These are phyloP conservation scores for Ooceraea biroi DNA, from an alignment of 1,140 invertebrate genomes.

Conservation along the genomic window DNA sequence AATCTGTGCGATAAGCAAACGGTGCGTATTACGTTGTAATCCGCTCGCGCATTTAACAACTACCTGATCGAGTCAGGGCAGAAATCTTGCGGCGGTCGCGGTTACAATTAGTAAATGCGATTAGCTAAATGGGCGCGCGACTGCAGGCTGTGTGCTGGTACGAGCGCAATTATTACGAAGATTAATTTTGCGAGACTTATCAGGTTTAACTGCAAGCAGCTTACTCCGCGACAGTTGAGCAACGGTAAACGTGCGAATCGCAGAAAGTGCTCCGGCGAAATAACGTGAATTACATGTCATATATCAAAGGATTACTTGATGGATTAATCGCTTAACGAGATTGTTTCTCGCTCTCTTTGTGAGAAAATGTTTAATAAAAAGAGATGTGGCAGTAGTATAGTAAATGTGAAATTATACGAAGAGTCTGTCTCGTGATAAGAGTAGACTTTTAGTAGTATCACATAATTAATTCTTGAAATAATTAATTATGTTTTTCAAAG, in stretches of 20 bases:
- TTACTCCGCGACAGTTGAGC: constrained; percentile 32
- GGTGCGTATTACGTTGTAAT: constrained; percentile 49
- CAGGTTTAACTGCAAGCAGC: constrained; percentile 61
- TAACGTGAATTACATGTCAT: constrained; percentile 52
- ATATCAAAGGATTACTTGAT: constrained; percentile 37
- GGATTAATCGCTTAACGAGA: constrained; percentile 52
- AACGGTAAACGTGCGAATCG: constrained; percentile 47
- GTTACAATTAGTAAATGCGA: constrained; percentile 70
- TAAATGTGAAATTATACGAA: neutral
- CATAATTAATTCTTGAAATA: constrained; percentile 9
- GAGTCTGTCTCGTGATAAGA: no score
- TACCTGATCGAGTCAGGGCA: constrained; percentile 57
- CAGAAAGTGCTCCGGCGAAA: constrained; percentile 33
- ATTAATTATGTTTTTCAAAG: neutral
- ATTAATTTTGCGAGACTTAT: constrained; percentile 71
- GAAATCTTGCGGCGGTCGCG: constrained; percentile 64
- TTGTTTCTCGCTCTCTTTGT: neutral
- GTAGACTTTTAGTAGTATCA: neutral
- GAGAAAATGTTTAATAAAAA: neutral
- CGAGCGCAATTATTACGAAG: constrained; percentile 65
- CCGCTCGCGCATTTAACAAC: constrained; percentile 45
- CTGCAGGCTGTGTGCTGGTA: constrained; percentile 40
- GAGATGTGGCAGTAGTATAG: neutral
- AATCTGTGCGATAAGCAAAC: constrained; percentile 42
- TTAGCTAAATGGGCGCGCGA: constrained; percentile 70